Percentiles rank a stretch among this genome's conserved stretches.
Conservation (phyloP, 1,140 invertebrate genomes). For the Zaprionus ornatus region DNA sequence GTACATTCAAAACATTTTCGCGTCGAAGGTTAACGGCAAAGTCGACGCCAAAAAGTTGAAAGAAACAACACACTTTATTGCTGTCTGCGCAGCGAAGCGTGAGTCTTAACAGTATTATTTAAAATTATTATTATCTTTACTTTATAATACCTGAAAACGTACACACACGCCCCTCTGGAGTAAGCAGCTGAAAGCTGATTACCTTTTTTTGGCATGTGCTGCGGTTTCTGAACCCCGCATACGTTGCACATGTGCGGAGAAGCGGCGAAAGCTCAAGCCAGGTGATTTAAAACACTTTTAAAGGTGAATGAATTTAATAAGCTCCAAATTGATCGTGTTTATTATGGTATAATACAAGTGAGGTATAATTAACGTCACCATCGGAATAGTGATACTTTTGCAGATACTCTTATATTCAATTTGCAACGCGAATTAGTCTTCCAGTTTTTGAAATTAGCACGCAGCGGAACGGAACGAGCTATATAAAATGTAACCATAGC, state of each 20-base stretch:
- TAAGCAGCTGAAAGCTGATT: slow-evolving; percentile 36
- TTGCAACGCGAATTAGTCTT: no score
- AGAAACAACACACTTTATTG: slow-evolving; percentile 35
- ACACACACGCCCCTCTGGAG: slow-evolving; percentile 14
- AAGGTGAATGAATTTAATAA: slow-evolving; percentile 5
- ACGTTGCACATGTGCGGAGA: no score
- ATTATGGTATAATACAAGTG: no score
- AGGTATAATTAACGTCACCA: no score
- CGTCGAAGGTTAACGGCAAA: slow-evolving; percentile 71
- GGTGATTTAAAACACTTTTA: slow-evolving; percentile 16
- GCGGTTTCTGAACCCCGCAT: slow-evolving; percentile 29
- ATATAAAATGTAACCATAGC: no score
- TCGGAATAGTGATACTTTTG: no score
- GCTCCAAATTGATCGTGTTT: no score
- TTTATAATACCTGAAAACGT: slow-evolving; percentile 31
- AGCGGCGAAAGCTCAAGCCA: slow-evolving; percentile 12
- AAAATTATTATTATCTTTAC: slow-evolving; percentile 64
- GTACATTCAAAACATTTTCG: slow-evolving; percentile 59
- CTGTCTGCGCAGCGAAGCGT: slow-evolving; percentile 60
- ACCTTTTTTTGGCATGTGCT: slow-evolving; percentile 23
- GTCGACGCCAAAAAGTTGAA: slow-evolving; percentile 45
- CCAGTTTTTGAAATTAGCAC: no score
- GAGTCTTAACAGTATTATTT: slow-evolving; percentile 55
- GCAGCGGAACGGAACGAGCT: no score
- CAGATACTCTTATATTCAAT: no score